phyloP scores from a whole-genome alignment of 1,140 invertebrate species.

The Choristoneura fumiferana region DNA sequence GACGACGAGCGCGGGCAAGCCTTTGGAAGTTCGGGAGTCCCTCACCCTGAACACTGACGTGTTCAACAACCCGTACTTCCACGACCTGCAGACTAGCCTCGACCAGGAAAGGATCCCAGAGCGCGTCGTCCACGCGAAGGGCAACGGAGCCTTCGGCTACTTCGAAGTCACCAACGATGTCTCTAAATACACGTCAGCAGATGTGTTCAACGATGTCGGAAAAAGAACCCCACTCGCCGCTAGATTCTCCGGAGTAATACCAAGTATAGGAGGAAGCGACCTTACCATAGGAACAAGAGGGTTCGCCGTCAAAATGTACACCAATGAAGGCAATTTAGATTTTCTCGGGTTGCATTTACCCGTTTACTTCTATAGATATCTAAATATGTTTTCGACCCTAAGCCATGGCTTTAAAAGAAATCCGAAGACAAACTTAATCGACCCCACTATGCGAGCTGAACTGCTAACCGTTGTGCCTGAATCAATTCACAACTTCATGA shows the following conservation, averaged over 20 bases:
- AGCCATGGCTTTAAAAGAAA: slow-evolving; percentile 83
- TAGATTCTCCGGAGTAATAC: slow-evolving; percentile 89
- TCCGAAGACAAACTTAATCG: slow-evolving; percentile 83
- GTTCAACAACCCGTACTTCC: no score
- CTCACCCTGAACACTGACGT: no score
- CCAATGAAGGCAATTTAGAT: slow-evolving; percentile 65
- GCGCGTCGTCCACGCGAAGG: slow-evolving; percentile 96
- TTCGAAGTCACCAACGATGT: slow-evolving; percentile 79
- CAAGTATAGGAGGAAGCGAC: slow-evolving; percentile 88
- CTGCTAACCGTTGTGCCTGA: no score
- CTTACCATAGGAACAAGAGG: slow-evolving; percentile 84
- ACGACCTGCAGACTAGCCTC: no score
- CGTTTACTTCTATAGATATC: slow-evolving; percentile 85
- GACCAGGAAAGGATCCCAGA: slow-evolving; percentile 93
- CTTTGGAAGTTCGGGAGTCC: no score
- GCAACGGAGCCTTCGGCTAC: slow-evolving; percentile 95
- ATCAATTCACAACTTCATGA: no score
- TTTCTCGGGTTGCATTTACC: slow-evolving; percentile 85
- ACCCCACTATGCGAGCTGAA: slow-evolving; percentile 92
- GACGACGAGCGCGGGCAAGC: no score
- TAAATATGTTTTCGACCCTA: slow-evolving; percentile 80
- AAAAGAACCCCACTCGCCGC: slow-evolving; percentile 87
- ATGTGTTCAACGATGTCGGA: slow-evolving; percentile 89
- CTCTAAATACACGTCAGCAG: slow-evolving; percentile 89
- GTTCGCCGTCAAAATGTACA: slow-evolving; percentile 86